phyloP scores from a whole-genome alignment of 2,797 vertebrate species.

The Cryptoprocta ferox region DNA sequence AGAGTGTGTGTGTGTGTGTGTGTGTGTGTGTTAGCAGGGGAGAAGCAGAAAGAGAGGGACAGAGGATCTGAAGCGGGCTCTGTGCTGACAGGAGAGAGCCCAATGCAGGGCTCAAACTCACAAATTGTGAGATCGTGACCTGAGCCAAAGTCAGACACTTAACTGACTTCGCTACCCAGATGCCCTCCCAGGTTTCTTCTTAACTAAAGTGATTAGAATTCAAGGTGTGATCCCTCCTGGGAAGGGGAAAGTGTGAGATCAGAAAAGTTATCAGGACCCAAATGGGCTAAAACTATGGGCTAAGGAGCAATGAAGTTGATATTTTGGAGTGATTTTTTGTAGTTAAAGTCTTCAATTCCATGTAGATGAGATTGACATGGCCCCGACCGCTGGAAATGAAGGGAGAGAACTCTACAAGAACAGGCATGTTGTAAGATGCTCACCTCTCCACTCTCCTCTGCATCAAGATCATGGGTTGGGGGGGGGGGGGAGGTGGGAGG shows the following conservation, averaged over 20 bases:
- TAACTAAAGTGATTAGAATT: conserved; percentile 31
- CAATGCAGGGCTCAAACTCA: no score
- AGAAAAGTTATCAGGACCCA: background rate
- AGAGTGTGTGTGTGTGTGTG: no score
- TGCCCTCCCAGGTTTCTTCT: background rate
- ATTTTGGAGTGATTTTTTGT: background rate
- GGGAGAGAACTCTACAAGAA: background rate
- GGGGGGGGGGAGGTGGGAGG: background rate
- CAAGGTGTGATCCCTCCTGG: background rate
- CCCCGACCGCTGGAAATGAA: background rate
- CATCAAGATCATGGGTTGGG: background rate
- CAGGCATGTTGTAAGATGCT: background rate
- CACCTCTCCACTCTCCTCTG: background rate
- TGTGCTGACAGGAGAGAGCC: no score
- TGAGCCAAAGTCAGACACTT: no score
- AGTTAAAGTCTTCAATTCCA: background rate
- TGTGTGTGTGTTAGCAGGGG: no score
- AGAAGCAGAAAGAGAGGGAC: no score
- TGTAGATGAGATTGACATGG: background rate
- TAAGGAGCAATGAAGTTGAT: background rate
- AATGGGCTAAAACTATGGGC: background rate
- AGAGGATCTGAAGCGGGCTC: no score
- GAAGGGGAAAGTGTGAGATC: background rate
- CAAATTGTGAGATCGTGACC: no score
- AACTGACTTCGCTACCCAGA: no score